These are phyloP conservation scores for Temnopleurus reevesii DNA, from an alignment of 53 echinoderm and acorn worm genomes.

Conservation along the genomic window DNA sequence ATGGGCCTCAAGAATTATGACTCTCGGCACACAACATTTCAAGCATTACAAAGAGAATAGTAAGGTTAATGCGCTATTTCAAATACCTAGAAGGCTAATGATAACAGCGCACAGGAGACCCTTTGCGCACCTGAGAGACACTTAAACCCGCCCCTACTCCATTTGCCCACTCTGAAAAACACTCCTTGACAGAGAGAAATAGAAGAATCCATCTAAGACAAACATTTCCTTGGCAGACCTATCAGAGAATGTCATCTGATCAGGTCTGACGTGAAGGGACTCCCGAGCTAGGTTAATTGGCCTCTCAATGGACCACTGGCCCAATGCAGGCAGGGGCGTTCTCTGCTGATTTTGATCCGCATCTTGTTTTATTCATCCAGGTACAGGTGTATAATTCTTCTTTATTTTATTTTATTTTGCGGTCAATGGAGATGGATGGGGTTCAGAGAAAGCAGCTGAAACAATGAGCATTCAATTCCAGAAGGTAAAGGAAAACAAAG, in stretches of 20 bases:
- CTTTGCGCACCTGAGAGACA: not conserved
- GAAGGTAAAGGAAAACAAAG: no score
- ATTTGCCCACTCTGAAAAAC: conserved; percentile 25
- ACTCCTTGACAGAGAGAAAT: not conserved
- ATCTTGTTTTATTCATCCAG: not conserved
- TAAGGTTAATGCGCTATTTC: no score
- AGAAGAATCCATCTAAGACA: conserved; percentile 13
- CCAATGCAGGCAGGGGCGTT: not conserved
- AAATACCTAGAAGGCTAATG: no score
- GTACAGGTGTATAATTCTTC: not conserved
- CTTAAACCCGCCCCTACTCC: conserved; percentile 7
- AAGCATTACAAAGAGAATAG: no score
- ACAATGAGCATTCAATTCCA: not conserved
- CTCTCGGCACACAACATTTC: no score
- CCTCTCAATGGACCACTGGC: not conserved
- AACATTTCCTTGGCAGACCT: conserved; percentile 27
- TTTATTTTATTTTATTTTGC: not conserved
- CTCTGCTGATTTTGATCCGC: not conserved
- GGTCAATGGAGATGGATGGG: not conserved
- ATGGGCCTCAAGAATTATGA: no score
- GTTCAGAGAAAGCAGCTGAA: not conserved
- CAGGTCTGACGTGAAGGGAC: not conserved
- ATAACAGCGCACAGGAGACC: no score
- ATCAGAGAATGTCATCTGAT: conserved; percentile 41
- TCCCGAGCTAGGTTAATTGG: conserved; percentile 39